A percentile compares a stretch with the other conserved stretches of the same genome.
Conservation (phyloP, 2,113 vertebrate genomes). For the Junco hyemalis region DNA sequence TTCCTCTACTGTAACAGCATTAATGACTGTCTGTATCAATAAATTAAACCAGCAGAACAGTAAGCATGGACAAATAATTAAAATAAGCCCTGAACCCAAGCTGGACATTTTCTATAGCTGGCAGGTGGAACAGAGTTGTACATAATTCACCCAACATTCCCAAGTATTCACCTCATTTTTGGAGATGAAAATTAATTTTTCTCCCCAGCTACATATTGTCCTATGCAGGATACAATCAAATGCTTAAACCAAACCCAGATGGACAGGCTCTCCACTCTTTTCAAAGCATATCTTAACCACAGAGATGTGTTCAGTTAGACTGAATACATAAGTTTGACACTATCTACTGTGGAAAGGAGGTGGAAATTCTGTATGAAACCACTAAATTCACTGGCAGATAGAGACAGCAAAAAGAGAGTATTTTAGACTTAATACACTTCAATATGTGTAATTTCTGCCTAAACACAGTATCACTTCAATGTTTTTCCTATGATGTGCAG, state of each 20-base stretch:
- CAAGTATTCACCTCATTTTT: background rate
- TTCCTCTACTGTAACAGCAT: slow-evolving; percentile 39
- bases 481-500: background rate
- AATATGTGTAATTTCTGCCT: background rate
- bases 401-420: background rate
- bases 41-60: slow-evolving; percentile 51
- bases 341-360: background rate
- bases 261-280: background rate
- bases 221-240: rapidly evolving
- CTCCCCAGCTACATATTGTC: background rate
- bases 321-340: background rate
- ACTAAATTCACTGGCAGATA: background rate
- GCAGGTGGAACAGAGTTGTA: background rate
- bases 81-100: background rate
- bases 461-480: background rate
- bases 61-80: slow-evolving; percentile 26
- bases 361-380: background rate
- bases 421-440: background rate
- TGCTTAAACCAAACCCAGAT: background rate
- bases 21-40: slow-evolving; percentile 36
- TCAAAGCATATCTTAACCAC: background rate
- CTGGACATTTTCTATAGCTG: background rate
- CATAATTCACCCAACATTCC: background rate
- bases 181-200: background rate
- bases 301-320: background rate